Evolutionary conservation across 1,140 invertebrate genomes (phyloP).

Genomic region (Chrysomallon squamiferum): DNA sequence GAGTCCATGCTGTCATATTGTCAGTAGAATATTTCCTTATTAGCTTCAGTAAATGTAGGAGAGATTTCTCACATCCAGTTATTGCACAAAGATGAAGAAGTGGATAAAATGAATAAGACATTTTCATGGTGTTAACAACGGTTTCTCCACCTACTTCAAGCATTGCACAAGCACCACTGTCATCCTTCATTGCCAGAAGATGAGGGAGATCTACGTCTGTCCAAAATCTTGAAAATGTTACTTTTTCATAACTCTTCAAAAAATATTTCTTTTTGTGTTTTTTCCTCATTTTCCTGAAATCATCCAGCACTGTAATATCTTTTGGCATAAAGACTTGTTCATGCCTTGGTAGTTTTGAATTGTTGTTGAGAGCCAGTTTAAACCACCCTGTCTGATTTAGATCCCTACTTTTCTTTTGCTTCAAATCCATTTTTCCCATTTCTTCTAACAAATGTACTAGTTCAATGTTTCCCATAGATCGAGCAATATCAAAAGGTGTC

Average conservation of each 20-base stretch:
- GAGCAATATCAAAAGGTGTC: neutral
- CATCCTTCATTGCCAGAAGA: neutral
- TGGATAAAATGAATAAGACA: neutral
- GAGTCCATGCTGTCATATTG: neutral
- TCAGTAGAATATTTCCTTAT: neutral
- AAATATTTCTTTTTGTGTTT: no score
- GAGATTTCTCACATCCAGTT: neutral
- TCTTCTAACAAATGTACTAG: no score
- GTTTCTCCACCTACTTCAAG: neutral
- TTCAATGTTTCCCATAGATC: neutral
- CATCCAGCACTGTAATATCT: no score
- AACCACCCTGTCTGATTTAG: neutral
- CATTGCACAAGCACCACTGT: neutral
- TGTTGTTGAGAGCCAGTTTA: neutral
- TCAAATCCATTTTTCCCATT: no score
- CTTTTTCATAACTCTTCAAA: no score
- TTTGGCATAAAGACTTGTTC: no score
- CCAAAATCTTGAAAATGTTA: neutral
- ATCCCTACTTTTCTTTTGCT: neutral
- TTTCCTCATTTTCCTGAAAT: no score
- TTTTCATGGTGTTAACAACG: neutral
- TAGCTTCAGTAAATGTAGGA: neutral
- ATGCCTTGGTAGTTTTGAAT: neutral
- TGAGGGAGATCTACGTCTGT: neutral
- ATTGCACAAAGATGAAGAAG: slow-evolving; percentile 5